phyloP scores from a whole-genome alignment of 2,888 invertebrate genomes.

The Bedellia somnulentella region DNA sequence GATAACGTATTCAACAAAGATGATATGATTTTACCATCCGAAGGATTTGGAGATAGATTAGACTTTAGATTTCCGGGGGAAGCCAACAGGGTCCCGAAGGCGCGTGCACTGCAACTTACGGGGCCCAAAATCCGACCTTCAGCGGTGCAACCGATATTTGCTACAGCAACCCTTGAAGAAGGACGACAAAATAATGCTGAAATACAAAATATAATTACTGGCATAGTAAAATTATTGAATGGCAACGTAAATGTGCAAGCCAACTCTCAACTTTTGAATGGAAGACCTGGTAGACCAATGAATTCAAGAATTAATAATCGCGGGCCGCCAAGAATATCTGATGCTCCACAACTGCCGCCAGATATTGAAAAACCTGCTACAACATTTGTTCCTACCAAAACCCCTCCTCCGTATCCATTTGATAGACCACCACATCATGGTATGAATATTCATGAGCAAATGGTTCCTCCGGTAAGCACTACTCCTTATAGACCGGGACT shows the following conservation, averaged over 20 bases:
- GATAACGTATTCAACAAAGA: constrained; percentile 27
- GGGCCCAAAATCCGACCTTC: constrained; percentile 66
- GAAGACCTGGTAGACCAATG: constrained; percentile 68
- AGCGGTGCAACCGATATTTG: constrained; percentile 58
- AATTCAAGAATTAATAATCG: constrained; percentile 84
- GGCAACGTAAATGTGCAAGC: constrained; percentile 87
- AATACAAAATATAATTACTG: constrained; percentile 88
- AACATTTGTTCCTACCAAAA: constrained; percentile 49
- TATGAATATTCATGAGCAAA: constrained; percentile 73
- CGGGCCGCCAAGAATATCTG: constrained; percentile 84
- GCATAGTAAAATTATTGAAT: constrained; percentile 84
- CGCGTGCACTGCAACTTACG: constrained; percentile 64
- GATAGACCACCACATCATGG: constrained; percentile 70
- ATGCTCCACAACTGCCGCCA: constrained; percentile 70
- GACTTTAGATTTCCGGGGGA: constrained; percentile 70
- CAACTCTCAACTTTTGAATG: constrained; percentile 63
- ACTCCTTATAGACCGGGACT: constrained; percentile 60
- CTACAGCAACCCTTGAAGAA: constrained; percentile 48
- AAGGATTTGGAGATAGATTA: constrained; percentile 41
- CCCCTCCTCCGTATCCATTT: constrained; percentile 74
- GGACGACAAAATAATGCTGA: constrained; percentile 57
- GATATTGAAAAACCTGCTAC: constrained; percentile 63
- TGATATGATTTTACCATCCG: constrained; percentile 33
- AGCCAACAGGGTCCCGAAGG: constrained; percentile 74
- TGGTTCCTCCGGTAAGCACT: constrained; percentile 61